phyloP scores from a whole-genome alignment of 35 echinoderm and acorn worm species.

The Acanthaster planci region DNA sequence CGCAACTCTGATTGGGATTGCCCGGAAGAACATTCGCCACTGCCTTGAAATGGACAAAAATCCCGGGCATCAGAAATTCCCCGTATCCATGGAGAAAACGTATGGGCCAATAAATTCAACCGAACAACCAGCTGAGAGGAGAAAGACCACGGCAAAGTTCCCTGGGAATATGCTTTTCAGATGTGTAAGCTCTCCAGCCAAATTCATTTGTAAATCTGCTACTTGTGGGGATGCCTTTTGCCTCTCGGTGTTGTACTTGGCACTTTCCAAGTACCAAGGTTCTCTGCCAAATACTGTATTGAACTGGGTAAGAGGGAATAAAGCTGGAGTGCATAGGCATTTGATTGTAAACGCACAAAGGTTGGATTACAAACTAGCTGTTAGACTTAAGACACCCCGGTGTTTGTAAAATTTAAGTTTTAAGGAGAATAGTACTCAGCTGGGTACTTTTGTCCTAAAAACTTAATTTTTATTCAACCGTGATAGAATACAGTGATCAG shows the following conservation, averaged over 20 bases:
- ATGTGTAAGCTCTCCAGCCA: conserved; percentile 81
- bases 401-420: too few species aligned
- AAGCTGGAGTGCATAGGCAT: too few species aligned
- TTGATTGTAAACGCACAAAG: too few species aligned
- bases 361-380: too few species aligned
- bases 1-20: conserved; percentile 80
- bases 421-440: too few species aligned
- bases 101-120: conserved; percentile 58
- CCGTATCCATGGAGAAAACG: conserved; percentile 71
- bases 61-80: conserved; percentile 64
- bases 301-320: too few species aligned
- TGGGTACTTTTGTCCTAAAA: too few species aligned
- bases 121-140: background rate
- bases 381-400: too few species aligned
- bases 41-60: conserved; percentile 62
- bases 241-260: background rate
- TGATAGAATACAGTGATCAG: too few species aligned
- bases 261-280: too few species aligned
- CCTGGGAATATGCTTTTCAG: conserved; percentile 89
- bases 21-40: conserved; percentile 84
- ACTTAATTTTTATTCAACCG: too few species aligned
- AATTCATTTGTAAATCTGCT: background rate
- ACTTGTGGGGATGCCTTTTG: background rate
- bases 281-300: too few species aligned
- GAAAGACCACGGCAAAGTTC: conserved; percentile 36